Evolutionary conservation across 2,888 invertebrate species (phyloP).

Genomic region (Eumerus sabulonum): DNA sequence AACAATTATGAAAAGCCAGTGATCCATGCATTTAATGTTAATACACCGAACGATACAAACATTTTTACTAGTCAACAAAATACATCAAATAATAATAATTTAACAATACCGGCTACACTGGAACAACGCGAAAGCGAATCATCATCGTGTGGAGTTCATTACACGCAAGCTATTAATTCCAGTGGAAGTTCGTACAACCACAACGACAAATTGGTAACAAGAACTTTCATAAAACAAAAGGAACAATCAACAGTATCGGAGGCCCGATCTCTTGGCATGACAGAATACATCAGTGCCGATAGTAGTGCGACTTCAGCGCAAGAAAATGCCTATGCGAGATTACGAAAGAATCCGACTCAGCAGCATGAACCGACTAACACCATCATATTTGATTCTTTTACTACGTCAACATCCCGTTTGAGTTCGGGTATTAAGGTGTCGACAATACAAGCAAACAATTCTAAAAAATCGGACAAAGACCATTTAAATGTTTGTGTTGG

Average conservation of each 20-base stretch:
- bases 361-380: slow-evolving; percentile 46
- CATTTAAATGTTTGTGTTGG: slow-evolving; percentile 44
- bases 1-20: slow-evolving; percentile 40
- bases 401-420: slow-evolving; percentile 58
- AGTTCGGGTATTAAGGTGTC: slow-evolving; percentile 56
- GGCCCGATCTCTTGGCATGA: slow-evolving; percentile 41
- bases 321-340: slow-evolving; percentile 43
- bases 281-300: slow-evolving; percentile 49
- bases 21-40: slow-evolving; percentile 20
- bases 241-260: slow-evolving; percentile 37
- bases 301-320: slow-evolving; percentile 39
- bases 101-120: slow-evolving; percentile 53
- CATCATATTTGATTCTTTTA: slow-evolving; percentile 50
- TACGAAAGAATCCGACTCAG: slow-evolving; percentile 58
- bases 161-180: slow-evolving; percentile 63
- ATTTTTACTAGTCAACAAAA: slow-evolving; percentile 49
- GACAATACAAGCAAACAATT: slow-evolving; percentile 48
- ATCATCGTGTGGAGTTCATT: slow-evolving; percentile 58
- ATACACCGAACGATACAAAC: slow-evolving; percentile 30
- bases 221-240: slow-evolving; percentile 42
- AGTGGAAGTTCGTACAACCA: slow-evolving; percentile 55
- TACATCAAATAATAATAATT: slow-evolving; percentile 30
- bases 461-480: slow-evolving; percentile 61
- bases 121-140: slow-evolving; percentile 43
- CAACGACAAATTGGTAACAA: slow-evolving; percentile 44